Base-by-base conservation (phyloP, 1,140 invertebrate genomes). In the Capitella teleta region DNA sequence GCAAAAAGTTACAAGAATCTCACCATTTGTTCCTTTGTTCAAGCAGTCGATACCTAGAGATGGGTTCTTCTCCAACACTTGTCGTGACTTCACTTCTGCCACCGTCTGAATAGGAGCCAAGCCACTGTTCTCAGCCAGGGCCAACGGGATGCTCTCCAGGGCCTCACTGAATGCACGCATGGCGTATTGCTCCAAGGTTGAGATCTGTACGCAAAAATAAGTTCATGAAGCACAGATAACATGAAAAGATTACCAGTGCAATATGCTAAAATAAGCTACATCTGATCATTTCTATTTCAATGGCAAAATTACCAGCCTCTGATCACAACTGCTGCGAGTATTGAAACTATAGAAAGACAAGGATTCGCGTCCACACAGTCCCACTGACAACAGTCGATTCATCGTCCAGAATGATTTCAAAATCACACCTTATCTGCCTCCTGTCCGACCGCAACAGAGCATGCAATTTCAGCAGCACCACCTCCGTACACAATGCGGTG, bases 121-220 rank as follows among this genome's bases (percentile, higher is more conserved):
- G 34, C 96, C 96, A 61, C 87, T 85, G 73, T 99, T 99, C 72
- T 98, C 95, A 12, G 96, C 92, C 26, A 99, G 75, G 0, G 95
- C 92, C 60, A 98, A 74, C 2, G 96, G 95, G 62, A 97, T 86
- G 38, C 81, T 81, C 72, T 99, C 96, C 16, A 98, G 75, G 1
- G 95, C 94, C 71, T 98, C 92, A 21, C 91, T 82, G 67, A 97
- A 99, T 1, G 86, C 86, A 53, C 93, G 77, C 78, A 90, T 98
- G 1, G 95, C 89, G 75, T 98, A 98, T 71, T 98, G 95, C 70
- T 98, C 93, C 41, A 98, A 69, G 0, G 91, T 86, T 0, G 87
- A 84, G 50, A 97, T 81, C 76, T 82, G 54, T 36, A 59, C 54
- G 40, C 34, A 49, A 50, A 48, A 56, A 40, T 8, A 40, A n/a